These are phyloP conservation scores for Salvator merianae DNA, from an alignment of 2,113 vertebrate genomes.

Conservation along the genomic window DNA sequence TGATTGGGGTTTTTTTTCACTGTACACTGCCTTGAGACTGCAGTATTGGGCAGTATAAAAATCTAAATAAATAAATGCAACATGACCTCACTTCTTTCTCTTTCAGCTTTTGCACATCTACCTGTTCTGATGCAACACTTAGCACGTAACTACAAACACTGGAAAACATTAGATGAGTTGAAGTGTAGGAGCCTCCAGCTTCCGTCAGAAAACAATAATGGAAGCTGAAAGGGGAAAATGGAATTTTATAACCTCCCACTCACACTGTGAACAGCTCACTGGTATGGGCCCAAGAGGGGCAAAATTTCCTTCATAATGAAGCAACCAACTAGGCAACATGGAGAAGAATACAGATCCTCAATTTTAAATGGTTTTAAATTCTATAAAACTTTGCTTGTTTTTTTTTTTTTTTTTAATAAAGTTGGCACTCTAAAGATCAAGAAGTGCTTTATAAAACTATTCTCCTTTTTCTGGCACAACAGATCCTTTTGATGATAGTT, in stretches of 20 bases:
- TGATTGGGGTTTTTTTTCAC: background rate
- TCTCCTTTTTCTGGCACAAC: constrained; percentile 50
- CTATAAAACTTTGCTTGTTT: constrained; percentile 54
- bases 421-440: constrained; percentile 49
- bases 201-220: constrained; percentile 78
- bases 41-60: too few relatives aligned
- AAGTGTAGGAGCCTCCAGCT: constrained; percentile 91
- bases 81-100: constrained; percentile 19
- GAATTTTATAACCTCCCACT: constrained; percentile 57
- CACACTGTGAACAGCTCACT: constrained; percentile 72
- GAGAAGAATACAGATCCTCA: constrained; percentile 49
- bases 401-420: constrained; percentile 50
- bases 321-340: constrained; percentile 39
- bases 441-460: constrained; percentile 55
- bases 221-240: constrained; percentile 50
- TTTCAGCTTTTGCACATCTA: constrained; percentile 90
- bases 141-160: constrained; percentile 94
- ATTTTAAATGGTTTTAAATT: constrained; percentile 52
- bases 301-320: constrained; percentile 55
- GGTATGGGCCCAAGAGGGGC: constrained; percentile 43
- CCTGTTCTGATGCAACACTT: constrained; percentile 92
- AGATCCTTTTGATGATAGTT: constrained; percentile 49
- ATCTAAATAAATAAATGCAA: too few relatives aligned
- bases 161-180: constrained; percentile 93
- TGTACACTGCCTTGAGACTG: background rate